Evolutionary conservation across 2,888 invertebrate species (phyloP).

Genomic region (Acleris laterana): DNA sequence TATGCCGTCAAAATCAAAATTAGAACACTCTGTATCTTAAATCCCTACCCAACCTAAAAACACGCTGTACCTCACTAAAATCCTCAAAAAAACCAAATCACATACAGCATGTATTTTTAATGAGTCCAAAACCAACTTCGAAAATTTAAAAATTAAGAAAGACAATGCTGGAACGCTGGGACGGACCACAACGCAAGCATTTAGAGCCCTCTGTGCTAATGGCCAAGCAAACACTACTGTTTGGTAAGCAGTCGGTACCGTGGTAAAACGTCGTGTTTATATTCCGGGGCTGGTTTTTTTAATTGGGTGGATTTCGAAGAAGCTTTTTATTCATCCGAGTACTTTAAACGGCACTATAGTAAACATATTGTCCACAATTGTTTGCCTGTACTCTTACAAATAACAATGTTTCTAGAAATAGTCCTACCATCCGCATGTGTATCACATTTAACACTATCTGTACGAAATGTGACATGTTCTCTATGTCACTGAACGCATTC

Average conservation of each 20-base stretch:
- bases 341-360: no score
- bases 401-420: no score
- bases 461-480: no score
- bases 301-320: not conserved
- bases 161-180: conserved; percentile 46
- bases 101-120: conserved; percentile 19
- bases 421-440: no score
- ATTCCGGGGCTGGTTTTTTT: not conserved
- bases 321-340: not conserved
- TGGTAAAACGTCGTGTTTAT: conserved; percentile 23
- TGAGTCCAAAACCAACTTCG: conserved; percentile 28
- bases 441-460: no score
- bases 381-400: no score
- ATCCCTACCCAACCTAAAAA: conserved; percentile 22
- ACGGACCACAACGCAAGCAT: conserved; percentile 36
- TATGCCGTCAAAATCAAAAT: no score
- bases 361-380: no score
- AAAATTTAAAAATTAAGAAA: conserved; percentile 39
- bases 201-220: conserved; percentile 66
- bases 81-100: conserved; percentile 15
- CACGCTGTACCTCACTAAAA: not conserved
- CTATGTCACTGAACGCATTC: no score
- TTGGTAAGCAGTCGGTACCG: conserved; percentile 24
- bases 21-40: no score
- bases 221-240: conserved; percentile 66